Conservation (phyloP, 1,140 invertebrate genomes). For the Zaprionus capensis region DNA sequence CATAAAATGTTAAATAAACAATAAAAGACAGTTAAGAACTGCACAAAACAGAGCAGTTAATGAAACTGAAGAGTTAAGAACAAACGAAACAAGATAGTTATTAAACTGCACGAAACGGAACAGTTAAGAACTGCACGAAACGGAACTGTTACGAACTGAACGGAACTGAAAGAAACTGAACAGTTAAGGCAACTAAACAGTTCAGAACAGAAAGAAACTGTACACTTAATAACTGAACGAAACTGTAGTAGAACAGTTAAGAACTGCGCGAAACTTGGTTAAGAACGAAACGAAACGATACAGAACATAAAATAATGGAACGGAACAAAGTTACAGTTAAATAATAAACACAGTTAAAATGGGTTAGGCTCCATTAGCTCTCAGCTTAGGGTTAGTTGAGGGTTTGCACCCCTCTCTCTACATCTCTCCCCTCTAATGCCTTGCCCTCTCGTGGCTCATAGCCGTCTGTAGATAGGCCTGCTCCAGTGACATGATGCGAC, state of each 20-base stretch:
- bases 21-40: too few relatives aligned
- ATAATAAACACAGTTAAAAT: constrained; percentile 23
- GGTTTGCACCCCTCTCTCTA: too few relatives aligned
- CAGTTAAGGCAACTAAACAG: background rate
- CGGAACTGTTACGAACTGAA: constrained; percentile 2
- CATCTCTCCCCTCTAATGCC: constrained; percentile 47
- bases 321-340: constrained; percentile 40
- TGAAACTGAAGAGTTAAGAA: background rate
- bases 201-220: background rate
- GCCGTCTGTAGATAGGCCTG: constrained; percentile 61
- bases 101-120: background rate
- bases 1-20: too few relatives aligned
- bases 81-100: too few relatives aligned
- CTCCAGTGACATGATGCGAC: constrained; percentile 66
- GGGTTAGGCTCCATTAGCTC: background rate
- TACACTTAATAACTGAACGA: constrained; percentile 3
- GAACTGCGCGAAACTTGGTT: background rate
- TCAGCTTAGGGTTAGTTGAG: background rate
- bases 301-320: constrained; percentile 17
- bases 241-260: background rate
- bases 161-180: background rate
- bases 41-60: constrained; percentile 4
- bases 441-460: constrained; percentile 49
- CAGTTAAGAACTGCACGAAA: constrained; percentile 7
- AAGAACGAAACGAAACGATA: constrained; percentile 23